Evolutionary conservation across 2,888 invertebrate species (phyloP), one percentile per base, ranked within the genome.

Genomic region (Lacanobia wlatinum): DNA sequence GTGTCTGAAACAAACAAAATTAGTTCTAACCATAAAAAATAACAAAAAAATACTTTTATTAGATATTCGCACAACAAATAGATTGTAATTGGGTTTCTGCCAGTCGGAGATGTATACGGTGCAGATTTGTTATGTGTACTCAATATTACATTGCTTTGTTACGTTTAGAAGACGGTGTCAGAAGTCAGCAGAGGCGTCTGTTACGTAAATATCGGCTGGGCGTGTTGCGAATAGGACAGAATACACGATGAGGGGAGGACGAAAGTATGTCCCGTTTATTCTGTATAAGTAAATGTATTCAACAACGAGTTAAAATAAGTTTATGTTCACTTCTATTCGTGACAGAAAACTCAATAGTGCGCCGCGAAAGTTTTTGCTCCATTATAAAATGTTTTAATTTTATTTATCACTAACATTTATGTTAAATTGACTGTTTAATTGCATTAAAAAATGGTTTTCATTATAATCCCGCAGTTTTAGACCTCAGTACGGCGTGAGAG

Each of bases 181-280:
- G 91, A 90, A 94, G 94, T 93, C 93, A 92, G 93, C 92, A 89
- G 87, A 92, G 91, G 90, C 93, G 94, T 91, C 92, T 93, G 93
- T 94, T 94, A 94, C 94, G 94, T 94, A 95, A 95, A 95, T 94
- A 95, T 94, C 93, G 93, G 91, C 92, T 92, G 92, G 94, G 94
- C 93, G 95, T 95, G 94, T 94, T 92, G 93, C 92, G 94, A 94
- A 94, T 95, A 92, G 94, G 93, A 93, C 93, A 90, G 95, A 95
- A 95, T 95, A 95, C 93, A 91, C 91, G 94, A 95, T 95, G 94
- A 95, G 95, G 93, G 92, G 93, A 89, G 92, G 90, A 82, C 84
- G 81, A 81, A 87, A 92, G 91, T 89, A 90, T 91, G 91, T 90
- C 90, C 91, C 91, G 90, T 92, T 91, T 91, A 90, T 92, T 89